Base-by-base conservation (phyloP, 2,113 vertebrate genomes). In the Erythrocercus mccallii region DNA sequence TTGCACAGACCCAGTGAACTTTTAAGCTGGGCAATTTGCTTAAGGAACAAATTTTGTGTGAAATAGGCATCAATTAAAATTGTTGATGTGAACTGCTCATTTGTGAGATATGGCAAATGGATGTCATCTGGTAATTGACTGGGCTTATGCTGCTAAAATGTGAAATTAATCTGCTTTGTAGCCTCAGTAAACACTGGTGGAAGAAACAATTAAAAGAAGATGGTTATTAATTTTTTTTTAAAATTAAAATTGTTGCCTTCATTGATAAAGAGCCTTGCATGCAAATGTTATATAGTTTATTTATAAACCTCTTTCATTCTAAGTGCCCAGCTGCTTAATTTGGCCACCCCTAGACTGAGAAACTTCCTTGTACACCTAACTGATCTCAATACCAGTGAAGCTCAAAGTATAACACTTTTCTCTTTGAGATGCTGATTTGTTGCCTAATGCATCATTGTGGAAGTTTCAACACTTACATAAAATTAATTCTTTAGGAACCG, bases 321-420 rank as follows among this genome's bases (percentile, higher is more conserved):
- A 73, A 91, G n/a, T 11, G 18, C 27, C 89, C 17, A 56, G 0
- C 21, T 94, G 73, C 37, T 88, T 95, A 89, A 90, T 97, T 89
- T 97, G 82, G 28, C 68, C 62, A 86, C 56, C 97, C 38, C 78
- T 90, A 93, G 66, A 71, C 85, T 94, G 88, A 72, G 78, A 89
- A 96, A 83, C 68, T 86, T 81, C 88, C 94, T 60, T 86, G 37
- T 47, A 64, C n/a, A 35, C 31, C 64, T 54, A 88, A 74, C 81
- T 40, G 14, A 61, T 69, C 40, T 93, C 24, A 33, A 21, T 57
- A 56, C 27, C 82, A 92, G 83, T 53, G 57, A 91, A 94, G 40
- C 79, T 96, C 78, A 68, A 87, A 87, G 51, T 64, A 51, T 35
- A 73, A 60, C n/a, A 70, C 70, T 37, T 86, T 92, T 95, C 81